These are phyloP conservation scores for Cecidostiba fungosa DNA, from an alignment of 2,888 invertebrate genomes.

Conservation along the genomic window DNA sequence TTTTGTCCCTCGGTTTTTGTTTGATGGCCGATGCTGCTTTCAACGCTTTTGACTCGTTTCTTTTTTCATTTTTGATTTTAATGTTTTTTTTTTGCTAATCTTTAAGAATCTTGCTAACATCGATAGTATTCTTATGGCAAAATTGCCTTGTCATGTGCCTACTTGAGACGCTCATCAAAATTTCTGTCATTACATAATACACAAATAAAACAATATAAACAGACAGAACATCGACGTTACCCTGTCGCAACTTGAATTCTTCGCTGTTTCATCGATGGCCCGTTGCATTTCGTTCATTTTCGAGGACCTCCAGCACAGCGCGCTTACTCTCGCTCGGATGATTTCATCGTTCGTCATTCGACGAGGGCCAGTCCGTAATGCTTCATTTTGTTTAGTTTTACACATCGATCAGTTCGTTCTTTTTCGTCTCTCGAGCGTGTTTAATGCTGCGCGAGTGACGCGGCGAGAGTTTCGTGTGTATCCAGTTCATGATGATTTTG, in stretches of 20 bases:
- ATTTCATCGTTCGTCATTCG: slow-evolving; percentile 53
- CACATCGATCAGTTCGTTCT: background rate
- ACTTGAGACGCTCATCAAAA: no score
- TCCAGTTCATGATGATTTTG: slow-evolving; percentile 30
- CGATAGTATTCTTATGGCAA: no score
- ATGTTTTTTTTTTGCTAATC: background rate
- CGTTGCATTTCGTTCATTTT: background rate
- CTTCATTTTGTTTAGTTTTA: slow-evolving; percentile 45
- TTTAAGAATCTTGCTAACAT: no score
- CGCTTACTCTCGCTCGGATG: slow-evolving; percentile 19
- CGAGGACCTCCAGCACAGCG: slow-evolving; percentile 4
- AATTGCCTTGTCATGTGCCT: no score
- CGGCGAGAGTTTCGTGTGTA: background rate
- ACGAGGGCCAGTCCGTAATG: background rate
- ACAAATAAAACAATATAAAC: no score
- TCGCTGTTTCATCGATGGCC: background rate
- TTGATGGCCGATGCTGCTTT: background rate
- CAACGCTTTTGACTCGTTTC: background rate
- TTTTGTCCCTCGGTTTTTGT: background rate
- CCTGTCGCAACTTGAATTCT: background rate
- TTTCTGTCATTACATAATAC: no score
- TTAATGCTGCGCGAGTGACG: slow-evolving; percentile 1
- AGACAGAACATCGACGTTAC: background rate
- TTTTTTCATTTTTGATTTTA: background rate
- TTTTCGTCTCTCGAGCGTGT: slow-evolving; percentile 34